These are phyloP conservation scores for Oryctes rhinoceros DNA, from an alignment of 1,140 invertebrate species.

Conservation along the genomic window DNA sequence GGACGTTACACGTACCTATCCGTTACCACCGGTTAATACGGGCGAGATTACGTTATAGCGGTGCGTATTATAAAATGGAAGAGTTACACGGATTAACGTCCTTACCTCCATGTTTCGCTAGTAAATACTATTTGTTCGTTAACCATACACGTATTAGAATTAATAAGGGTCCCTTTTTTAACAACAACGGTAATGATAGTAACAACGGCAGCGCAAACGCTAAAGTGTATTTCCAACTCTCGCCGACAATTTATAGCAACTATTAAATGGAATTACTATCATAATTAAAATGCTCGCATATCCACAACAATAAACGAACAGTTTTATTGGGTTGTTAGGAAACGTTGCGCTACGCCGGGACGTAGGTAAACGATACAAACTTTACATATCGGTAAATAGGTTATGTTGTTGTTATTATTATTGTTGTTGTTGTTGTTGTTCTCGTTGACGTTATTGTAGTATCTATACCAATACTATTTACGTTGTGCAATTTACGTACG, in stretches of 20 bases:
- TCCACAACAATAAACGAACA: conserved; percentile 19
- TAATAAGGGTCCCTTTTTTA: neutral
- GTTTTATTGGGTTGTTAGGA: conserved; percentile 24
- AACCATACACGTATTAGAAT: neutral
- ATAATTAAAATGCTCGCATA: conserved; percentile 31
- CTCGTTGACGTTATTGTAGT: neutral
- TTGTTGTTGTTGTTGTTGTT: conserved; percentile 22
- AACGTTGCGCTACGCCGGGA: neutral
- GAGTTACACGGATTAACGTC: neutral
- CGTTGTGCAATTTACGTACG: conserved; percentile 2
- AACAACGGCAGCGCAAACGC: neutral
- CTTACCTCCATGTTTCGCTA: neutral
- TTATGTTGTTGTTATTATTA: conserved; percentile 6
- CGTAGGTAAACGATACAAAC: conserved; percentile 16
- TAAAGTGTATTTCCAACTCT: conserved; percentile 22
- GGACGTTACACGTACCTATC: too few species aligned
- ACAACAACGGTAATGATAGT: conserved; percentile 8
- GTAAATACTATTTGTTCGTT: neutral
- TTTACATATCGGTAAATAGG: conserved; percentile 4
- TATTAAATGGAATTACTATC: conserved; percentile 27
- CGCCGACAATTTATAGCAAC: conserved; percentile 27
- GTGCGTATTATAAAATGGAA: neutral
- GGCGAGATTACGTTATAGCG: too few species aligned
- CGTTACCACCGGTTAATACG: too few species aligned
- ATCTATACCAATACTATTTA: neutral